Evolutionary conservation across 1,140 invertebrate species (phyloP), one percentile per base, ranked within the genome.

Genomic region (Brachionus rotundiformis): DNA sequence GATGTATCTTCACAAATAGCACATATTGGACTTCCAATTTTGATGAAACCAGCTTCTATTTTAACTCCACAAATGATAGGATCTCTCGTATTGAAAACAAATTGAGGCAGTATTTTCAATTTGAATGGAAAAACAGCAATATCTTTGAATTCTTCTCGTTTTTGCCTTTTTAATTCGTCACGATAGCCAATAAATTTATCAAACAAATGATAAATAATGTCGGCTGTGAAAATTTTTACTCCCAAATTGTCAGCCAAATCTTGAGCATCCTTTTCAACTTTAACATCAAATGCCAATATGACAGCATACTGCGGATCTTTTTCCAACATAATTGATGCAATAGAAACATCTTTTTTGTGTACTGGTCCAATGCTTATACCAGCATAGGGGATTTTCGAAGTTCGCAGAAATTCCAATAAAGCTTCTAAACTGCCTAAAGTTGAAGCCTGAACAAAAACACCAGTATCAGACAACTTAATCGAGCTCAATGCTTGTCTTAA

Each of bases 171-270:
- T n/a, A 98, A 88, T 84, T 98, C 95, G 75, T 98, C 95, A 76
- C 94, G 90, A 87, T 96, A 98, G 16, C 93, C 92, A 83, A 92
- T 96, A 89, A 99, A 99, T 86, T 94, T 93, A 88, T 99, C 97
- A 89, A 98, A 98, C 82, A 99, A 89, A 90, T 99, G 98, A 89
- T 99, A 99, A 85, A 99, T 99, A 86, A 99, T 99, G 88, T 99
- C 96, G 2, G 98, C 98, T 82, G 96, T 93, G 91, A 99, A 99
- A 85, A 99, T 96, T 89, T 93, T 95, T 49, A 99, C 95, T 75
- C 81, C 81, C 54, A 96, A 86, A 65, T 92, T 91, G 85, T 99
- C 96, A 0, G 98, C 98, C 86, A 98, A 88, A 86, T 98, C 95
- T 89, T 99, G 96, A 0, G 96, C 97, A 85, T 99, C 98, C 80